Percentiles rank a stretch among this genome's conserved stretches.
Evolutionary conservation across 2,888 invertebrate genomes (phyloP).

Genomic region (Aelia acuminata): DNA sequence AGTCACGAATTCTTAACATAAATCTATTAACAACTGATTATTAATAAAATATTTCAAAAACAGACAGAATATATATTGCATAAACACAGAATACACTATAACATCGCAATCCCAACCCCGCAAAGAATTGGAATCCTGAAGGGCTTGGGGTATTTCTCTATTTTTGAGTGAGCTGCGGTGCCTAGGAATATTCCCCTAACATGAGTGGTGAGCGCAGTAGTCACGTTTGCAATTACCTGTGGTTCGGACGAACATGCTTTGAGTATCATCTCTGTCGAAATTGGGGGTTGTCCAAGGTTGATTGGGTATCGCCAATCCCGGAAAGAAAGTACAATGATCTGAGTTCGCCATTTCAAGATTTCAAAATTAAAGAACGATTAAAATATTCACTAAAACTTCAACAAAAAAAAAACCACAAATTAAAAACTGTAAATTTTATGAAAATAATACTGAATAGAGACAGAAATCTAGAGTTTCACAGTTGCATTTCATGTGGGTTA

Average conservation of each 20-base stretch:
- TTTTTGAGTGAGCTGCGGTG: background rate
- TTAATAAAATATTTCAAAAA: too few relatives aligned
- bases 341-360: background rate
- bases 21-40: too few relatives aligned
- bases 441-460: background rate
- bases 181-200: background rate
- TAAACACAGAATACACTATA: too few relatives aligned
- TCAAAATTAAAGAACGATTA: background rate
- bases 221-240: conserved; percentile 48
- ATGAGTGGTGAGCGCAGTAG: background rate
- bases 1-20: too few relatives aligned
- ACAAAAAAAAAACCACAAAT: background rate
- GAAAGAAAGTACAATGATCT: background rate
- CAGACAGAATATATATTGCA: too few relatives aligned
- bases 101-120: background rate
- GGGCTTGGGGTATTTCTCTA: background rate
- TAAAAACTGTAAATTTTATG: background rate
- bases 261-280: conserved; percentile 30
- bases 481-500: conserved; percentile 46
- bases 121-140: background rate
- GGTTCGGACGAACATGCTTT: background rate
- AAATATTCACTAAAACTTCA: background rate
- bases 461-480: background rate
- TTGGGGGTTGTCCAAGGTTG: conserved; percentile 25
- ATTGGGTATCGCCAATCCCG: conserved; percentile 11